These are phyloP conservation scores for Cephus pulcher DNA, from an alignment of 2,888 invertebrate genomes.

Conservation along the genomic window DNA sequence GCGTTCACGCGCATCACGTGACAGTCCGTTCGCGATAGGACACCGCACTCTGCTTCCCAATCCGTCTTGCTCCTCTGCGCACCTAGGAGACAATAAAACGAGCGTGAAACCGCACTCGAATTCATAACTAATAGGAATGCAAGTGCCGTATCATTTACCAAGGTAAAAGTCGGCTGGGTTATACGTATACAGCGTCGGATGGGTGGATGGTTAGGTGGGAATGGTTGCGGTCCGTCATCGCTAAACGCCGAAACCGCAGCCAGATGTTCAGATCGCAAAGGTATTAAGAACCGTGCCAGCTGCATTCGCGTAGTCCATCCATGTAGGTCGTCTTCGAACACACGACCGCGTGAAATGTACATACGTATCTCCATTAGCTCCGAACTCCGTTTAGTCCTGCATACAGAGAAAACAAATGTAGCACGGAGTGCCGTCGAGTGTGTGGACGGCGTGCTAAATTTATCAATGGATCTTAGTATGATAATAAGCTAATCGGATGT, in stretches of 20 bases:
- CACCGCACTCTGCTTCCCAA: not conserved
- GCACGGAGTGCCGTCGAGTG: not conserved
- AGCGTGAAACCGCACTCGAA: not conserved
- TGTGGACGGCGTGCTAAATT: slow-evolving; percentile 47
- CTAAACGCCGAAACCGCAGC: slow-evolving; percentile 60
- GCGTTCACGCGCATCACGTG: not conserved
- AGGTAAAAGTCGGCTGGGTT: not conserved
- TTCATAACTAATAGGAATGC: not conserved
- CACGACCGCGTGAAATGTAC: not conserved
- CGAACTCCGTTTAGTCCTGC: not conserved
- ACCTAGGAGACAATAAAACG: not conserved
- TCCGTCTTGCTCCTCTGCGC: not conserved
- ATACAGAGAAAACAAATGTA: not conserved
- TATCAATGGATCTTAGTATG: slow-evolving; percentile 58
- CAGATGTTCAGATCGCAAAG: slow-evolving; percentile 51
- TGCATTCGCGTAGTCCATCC: slow-evolving; percentile 28
- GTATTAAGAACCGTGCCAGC: slow-evolving; percentile 34
- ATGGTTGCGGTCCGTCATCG: slow-evolving; percentile 47
- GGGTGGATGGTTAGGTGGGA: not conserved
- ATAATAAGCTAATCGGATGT: slow-evolving; percentile 61
- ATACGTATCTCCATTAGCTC: not conserved
- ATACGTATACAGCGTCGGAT: not conserved
- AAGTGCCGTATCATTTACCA: not conserved
- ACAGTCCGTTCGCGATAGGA: not conserved
- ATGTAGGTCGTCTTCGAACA: slow-evolving; percentile 4